Percentiles rank a stretch among this genome's conserved stretches.
These are phyloP conservation scores for Pristionchus entomophagus DNA, from an alignment of 2,888 invertebrate species.

Conservation along the genomic window DNA sequence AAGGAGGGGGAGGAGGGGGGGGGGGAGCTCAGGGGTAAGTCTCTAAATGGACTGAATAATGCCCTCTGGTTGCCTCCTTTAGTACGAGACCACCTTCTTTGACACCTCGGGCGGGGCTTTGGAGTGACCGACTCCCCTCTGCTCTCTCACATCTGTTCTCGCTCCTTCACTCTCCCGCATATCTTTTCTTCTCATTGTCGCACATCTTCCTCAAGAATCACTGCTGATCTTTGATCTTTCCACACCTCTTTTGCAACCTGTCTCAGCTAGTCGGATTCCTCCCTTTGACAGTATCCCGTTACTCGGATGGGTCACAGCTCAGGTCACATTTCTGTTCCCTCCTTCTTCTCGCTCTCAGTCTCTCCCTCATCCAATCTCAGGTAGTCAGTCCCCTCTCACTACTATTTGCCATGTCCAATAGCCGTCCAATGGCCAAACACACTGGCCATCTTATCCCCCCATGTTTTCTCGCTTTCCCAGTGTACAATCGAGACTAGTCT, in stretches of 20 bases:
- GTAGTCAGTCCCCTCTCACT: background rate
- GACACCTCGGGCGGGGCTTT: background rate
- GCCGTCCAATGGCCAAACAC: background rate
- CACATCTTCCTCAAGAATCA: background rate
- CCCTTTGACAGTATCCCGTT: constrained; percentile 20
- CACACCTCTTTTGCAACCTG: constrained; percentile 38
- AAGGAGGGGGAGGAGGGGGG: background rate
- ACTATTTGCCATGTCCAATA: background rate
- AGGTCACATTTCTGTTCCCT: background rate
- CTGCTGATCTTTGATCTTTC: constrained; percentile 1
- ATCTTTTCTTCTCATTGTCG: background rate
- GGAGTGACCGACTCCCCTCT: background rate
- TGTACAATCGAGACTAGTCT: background rate
- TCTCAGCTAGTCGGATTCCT: constrained; percentile 6
- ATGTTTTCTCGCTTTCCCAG: constrained; percentile 27
- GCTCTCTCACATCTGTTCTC: background rate
- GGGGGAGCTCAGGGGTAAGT: background rate
- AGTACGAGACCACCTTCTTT: constrained; percentile 9
- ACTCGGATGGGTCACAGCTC: background rate
- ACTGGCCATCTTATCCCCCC: constrained; percentile 27
- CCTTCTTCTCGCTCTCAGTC: background rate
- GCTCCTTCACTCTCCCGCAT: background rate
- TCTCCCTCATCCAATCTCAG: constrained; percentile 8
- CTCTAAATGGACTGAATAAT: constrained; percentile 22
- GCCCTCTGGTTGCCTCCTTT: background rate